phyloP scores from a whole-genome alignment of 2,797 vertebrate species.

The Microchirus variegatus region DNA sequence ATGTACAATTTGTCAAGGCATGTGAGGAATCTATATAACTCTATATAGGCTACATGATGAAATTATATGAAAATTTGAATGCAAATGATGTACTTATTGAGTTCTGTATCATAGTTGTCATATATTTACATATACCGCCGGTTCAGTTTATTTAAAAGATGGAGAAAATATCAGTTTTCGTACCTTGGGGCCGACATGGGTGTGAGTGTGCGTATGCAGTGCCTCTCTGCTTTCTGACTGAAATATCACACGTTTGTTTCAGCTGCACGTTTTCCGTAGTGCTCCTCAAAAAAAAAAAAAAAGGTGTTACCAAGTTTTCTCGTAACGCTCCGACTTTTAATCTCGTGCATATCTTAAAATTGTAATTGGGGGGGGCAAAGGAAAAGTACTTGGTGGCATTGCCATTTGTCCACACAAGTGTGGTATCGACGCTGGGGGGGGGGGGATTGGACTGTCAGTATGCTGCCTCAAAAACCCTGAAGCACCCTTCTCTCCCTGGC shows the following conservation, averaged over 20 bases:
- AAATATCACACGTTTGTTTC: slow-evolving; percentile 52
- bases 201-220: slow-evolving; percentile 61
- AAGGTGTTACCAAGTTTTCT: slow-evolving; percentile 21
- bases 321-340: slow-evolving; percentile 44
- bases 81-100: slow-evolving; percentile 77
- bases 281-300: slow-evolving; percentile 30
- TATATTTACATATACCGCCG: slow-evolving; percentile 72
- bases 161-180: slow-evolving; percentile 53
- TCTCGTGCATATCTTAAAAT: slow-evolving; percentile 73
- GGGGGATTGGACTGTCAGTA: slow-evolving; percentile 34
- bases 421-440: slow-evolving; percentile 11
- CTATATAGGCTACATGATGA: slow-evolving; percentile 73
- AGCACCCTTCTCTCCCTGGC: slow-evolving; percentile 1
- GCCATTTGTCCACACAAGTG: slow-evolving; percentile 22
- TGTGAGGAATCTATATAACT: slow-evolving; percentile 77
- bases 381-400: slow-evolving; percentile 26
- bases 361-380: slow-evolving; percentile 62
- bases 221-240: slow-evolving; percentile 67
- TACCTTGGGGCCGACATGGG: slow-evolving; percentile 43
- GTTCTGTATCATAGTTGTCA: slow-evolving; percentile 78
- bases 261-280: slow-evolving; percentile 57
- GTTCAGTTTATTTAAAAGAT: slow-evolving; percentile 63
- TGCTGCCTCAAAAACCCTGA: slow-evolving; percentile 54
- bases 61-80: slow-evolving; percentile 73
- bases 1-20: slow-evolving; percentile 72